Evolutionary conservation across 2,888 invertebrate genomes (phyloP).

Genomic region (Oscheius sp.): DNA sequence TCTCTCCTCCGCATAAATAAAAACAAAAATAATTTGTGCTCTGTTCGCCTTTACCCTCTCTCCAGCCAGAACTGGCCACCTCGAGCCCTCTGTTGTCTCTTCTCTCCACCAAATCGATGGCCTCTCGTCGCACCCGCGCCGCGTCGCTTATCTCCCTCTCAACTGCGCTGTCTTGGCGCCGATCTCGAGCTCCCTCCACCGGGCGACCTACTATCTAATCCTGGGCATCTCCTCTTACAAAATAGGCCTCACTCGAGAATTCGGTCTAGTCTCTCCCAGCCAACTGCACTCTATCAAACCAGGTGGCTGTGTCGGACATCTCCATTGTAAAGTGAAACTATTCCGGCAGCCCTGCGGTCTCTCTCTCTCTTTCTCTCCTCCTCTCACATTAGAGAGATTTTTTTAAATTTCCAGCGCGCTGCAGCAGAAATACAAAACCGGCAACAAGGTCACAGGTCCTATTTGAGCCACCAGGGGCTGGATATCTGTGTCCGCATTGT

Average conservation of each 20-base stretch:
- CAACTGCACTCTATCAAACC: background rate
- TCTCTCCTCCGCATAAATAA: too few species aligned
- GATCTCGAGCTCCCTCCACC: too few species aligned
- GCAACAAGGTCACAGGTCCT: too few species aligned
- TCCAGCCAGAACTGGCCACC: too few species aligned
- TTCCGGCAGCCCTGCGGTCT: background rate
- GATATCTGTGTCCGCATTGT: too few species aligned
- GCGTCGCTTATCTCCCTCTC: slow-evolving; percentile 1
- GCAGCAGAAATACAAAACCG: background rate
- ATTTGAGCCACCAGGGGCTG: too few species aligned
- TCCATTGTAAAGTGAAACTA: slow-evolving; percentile 12
- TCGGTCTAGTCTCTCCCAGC: slow-evolving; percentile 4
- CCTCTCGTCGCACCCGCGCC: background rate
- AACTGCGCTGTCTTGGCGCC: too few species aligned
- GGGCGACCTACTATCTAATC: too few species aligned
- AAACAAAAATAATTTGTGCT: too few species aligned
- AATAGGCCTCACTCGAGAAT: background rate
- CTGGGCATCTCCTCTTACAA: background rate
- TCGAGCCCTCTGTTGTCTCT: background rate
- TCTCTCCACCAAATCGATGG: background rate
- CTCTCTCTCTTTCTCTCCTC: background rate
- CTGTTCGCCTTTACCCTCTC: too few species aligned
- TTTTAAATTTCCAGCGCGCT: too few species aligned
- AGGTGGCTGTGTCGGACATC: slow-evolving; percentile 18
- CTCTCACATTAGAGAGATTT: too few species aligned